Evolutionary conservation across 2,888 invertebrate species (phyloP).

Genomic region (Parnassius apollo): DNA sequence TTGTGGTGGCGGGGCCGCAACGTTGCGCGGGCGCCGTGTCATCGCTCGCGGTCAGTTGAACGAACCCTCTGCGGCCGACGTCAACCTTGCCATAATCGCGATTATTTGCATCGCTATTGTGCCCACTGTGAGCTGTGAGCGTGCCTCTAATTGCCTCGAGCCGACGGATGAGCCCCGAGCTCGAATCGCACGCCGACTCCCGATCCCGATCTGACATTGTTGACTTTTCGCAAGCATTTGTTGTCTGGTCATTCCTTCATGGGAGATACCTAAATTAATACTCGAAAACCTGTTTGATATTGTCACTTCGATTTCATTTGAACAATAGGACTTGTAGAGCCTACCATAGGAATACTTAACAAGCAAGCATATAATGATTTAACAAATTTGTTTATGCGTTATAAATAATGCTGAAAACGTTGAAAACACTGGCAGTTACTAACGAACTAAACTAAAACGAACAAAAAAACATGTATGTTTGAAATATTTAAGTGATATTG

Average conservation of each 20-base stretch:
- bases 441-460: too few relatives aligned
- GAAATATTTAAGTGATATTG: too few relatives aligned
- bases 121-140: conserved; percentile 56
- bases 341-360: too few relatives aligned
- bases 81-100: conserved; percentile 80
- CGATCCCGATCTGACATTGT: conserved; percentile 6
- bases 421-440: too few relatives aligned
- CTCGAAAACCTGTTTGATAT: too few relatives aligned
- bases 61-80: conserved; percentile 76
- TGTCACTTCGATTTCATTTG: too few relatives aligned
- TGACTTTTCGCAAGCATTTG: background rate
- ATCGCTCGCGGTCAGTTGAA: conserved; percentile 80
- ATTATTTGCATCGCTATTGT: conserved; percentile 79
- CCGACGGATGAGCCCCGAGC: conserved; percentile 20
- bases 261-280: too few relatives aligned
- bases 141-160: conserved; percentile 59
- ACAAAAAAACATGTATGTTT: too few relatives aligned
- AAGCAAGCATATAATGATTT: too few relatives aligned
- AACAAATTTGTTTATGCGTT: too few relatives aligned
- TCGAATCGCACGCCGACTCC: conserved; percentile 6
- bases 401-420: too few relatives aligned
- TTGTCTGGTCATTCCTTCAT: background rate
- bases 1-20: conserved; percentile 57
- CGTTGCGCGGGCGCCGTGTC: conserved; percentile 75
- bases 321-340: too few relatives aligned